Conservation (phyloP, 1,140 invertebrate species). For the Orussus abietinus region DNA sequence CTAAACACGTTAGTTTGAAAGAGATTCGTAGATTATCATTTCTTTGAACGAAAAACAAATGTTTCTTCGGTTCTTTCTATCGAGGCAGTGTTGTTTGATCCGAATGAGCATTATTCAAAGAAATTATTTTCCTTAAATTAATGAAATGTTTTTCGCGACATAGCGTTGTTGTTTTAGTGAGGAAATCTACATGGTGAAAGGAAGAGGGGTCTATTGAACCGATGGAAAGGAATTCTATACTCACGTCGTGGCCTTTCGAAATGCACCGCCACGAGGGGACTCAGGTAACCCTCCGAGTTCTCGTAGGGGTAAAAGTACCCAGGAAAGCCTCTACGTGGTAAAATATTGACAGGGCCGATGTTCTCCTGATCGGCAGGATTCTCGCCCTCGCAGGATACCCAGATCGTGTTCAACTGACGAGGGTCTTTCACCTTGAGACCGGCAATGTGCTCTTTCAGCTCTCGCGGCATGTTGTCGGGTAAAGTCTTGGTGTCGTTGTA, state of each 20-base stretch:
- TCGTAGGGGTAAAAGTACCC: constrained; percentile 80
- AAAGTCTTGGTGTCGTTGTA: constrained; percentile 60
- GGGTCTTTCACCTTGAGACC: constrained; percentile 42
- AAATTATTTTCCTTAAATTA: too few species aligned
- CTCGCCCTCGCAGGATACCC: constrained; percentile 85
- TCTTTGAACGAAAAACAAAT: too few species aligned
- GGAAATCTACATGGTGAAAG: too few species aligned
- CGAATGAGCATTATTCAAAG: too few species aligned
- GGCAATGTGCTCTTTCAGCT: constrained; percentile 61
- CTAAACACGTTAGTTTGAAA: too few species aligned
- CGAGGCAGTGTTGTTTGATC: too few species aligned
- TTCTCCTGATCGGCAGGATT: constrained; percentile 86
- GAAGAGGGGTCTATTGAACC: too few species aligned
- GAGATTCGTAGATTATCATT: too few species aligned
- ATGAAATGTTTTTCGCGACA: too few species aligned
- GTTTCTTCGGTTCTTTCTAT: too few species aligned
- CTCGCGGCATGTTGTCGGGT: constrained; percentile 63
- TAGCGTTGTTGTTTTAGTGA: too few species aligned
- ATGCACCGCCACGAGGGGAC: constrained; percentile 82
- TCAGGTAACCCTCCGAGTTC: constrained; percentile 79
- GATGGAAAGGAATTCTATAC: constrained; percentile 49
- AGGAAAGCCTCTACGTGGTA: constrained; percentile 66
- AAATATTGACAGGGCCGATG: constrained; percentile 73
- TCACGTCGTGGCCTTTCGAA: constrained; percentile 74
- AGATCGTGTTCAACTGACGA: constrained; percentile 70